These are phyloP conservation scores for Chelonoidis abingdonii DNA, from an alignment of 2,113 vertebrate genomes.

Conservation along the genomic window DNA sequence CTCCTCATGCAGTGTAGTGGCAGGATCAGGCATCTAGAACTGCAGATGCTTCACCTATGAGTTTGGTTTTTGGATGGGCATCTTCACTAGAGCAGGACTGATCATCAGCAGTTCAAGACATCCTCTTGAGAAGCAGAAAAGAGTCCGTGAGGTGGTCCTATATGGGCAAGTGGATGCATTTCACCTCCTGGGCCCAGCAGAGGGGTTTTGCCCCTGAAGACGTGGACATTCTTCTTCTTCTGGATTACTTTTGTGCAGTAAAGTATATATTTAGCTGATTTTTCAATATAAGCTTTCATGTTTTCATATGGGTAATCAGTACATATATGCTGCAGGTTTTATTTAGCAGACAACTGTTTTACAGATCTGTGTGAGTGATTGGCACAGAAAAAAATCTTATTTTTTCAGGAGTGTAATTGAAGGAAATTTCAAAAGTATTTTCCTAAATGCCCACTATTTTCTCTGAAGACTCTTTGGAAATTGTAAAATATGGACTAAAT, in stretches of 20 bases:
- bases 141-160: too few relatives aligned
- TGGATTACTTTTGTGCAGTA: neutral
- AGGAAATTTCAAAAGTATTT: neutral
- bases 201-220: too few relatives aligned
- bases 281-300: neutral
- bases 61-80: too few relatives aligned
- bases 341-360: neutral
- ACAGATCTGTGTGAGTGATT: neutral
- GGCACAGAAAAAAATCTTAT: neutral
- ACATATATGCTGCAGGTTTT: neutral
- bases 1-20: too few relatives aligned
- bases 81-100: too few relatives aligned
- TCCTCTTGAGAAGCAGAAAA: too few relatives aligned
- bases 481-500: neutral
- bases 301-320: neutral
- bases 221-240: too few relatives aligned
- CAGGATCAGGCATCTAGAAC: too few relatives aligned
- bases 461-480: neutral
- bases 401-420: neutral
- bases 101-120: too few relatives aligned
- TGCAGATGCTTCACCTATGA: too few relatives aligned
- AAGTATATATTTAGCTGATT: neutral
- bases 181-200: too few relatives aligned
- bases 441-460: neutral
- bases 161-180: too few relatives aligned